Conservation (phyloP, 2,113 vertebrate species). For the Phycodurus eques region DNA sequence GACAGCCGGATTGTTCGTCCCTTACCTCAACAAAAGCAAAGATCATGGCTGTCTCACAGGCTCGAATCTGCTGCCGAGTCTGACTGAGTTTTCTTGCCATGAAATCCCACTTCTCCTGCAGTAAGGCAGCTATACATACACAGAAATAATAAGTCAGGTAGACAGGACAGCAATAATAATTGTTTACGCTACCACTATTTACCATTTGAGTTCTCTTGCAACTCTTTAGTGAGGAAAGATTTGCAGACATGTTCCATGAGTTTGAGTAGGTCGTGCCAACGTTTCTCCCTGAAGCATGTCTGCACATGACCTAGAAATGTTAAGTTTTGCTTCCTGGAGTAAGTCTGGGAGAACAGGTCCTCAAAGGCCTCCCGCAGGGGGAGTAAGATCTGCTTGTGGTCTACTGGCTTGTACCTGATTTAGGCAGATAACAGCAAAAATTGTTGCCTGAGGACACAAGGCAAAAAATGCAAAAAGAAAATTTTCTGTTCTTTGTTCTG, state of each 20-base stretch:
- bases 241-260: slow-evolving; percentile 96
- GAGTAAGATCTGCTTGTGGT: slow-evolving; percentile 88
- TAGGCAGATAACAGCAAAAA: background rate
- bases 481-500: too few relatives aligned
- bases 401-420: slow-evolving; percentile 90
- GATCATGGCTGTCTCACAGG: slow-evolving; percentile 86
- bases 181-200: background rate
- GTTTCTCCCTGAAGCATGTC: slow-evolving; percentile 91
- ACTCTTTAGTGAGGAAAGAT: slow-evolving; percentile 83
- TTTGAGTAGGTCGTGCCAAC: slow-evolving; percentile 91
- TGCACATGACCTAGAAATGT: slow-evolving; percentile 95
- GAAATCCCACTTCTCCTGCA: slow-evolving; percentile 88
- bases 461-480: too few relatives aligned
- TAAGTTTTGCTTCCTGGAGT: slow-evolving; percentile 93
- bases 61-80: slow-evolving; percentile 91
- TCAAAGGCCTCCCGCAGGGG: slow-evolving; percentile 92
- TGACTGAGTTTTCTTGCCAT: slow-evolving; percentile 85
- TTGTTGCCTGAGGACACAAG: background rate
- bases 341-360: slow-evolving; percentile 91
- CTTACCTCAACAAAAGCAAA: slow-evolving; percentile 98
- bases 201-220: slow-evolving; percentile 82
- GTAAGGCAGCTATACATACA: slow-evolving; percentile 69
- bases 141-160: background rate
- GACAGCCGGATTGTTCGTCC: background rate
- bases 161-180: too few relatives aligned